Base-by-base conservation (phyloP, 2,888 invertebrate species). In the Microctonus hyperodae region DNA sequence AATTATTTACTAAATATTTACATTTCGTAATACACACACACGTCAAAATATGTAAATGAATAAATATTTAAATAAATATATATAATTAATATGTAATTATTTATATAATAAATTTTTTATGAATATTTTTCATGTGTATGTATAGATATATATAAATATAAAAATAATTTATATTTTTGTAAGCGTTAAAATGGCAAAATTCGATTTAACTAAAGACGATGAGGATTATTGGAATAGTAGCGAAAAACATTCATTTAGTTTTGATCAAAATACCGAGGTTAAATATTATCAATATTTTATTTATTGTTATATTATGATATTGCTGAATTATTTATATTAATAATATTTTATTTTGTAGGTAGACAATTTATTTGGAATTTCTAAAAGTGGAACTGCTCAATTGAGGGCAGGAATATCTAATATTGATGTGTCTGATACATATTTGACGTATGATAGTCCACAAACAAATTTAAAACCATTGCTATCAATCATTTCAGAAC, bases 191-290 rank as follows among this genome's bases (percentile, higher is more conserved):
- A 60, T 66, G 68, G 61, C 56, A 57, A 70, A 64, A 64, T 80
- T 80, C 82, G 73, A 72, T 31, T 68, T 74, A 22, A 60, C 73
- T 2, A 82, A 83, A 78, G 89, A 90, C 69, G 89, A 90, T 59
- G 91, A 91, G 68, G 92, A 90, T 75, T 94, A 91, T 83, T 94
- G 94, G 94, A 91, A 92, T 80, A 89, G 89, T 44, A 91, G 89
- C 74, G 89, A 89, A 75, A 91, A 90, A 13, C 89, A 89, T 72
- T 91, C 91, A 0, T 92, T 93, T 74, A 91, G 88, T 81, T 94
- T 94, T 79, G 93, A 93, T 73, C 73, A 73, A 60, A 92, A 92
- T 69, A 92, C 91, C 74, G 91, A 92, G 75, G 91, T 90, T 79
- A 85, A 67, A 58, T 31, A 59, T 5, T 44, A 50, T n/a, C 64